Conservation (phyloP, 2,113 vertebrate genomes). For the Pardalotus punctatus region DNA sequence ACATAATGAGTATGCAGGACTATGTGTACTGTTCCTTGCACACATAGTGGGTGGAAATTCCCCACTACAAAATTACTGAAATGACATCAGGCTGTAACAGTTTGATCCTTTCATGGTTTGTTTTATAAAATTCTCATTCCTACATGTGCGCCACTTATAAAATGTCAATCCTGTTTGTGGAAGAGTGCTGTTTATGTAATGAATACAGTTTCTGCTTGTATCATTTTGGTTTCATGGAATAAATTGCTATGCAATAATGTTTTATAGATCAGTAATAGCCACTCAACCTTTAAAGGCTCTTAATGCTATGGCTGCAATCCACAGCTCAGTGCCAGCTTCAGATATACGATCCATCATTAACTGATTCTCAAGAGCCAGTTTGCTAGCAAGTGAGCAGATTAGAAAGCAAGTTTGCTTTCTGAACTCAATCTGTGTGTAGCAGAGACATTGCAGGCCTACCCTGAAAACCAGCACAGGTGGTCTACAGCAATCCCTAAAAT, state of each 20-base stretch:
- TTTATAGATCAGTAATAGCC: conserved; percentile 45
- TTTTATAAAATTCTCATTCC: conserved; percentile 33
- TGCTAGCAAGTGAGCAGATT: not conserved
- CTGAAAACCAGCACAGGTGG: not conserved
- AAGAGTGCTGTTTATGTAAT: conserved; percentile 1
- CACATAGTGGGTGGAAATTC: conserved; percentile 50
- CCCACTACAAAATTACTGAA: conserved; percentile 13
- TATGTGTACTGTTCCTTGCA: conserved; percentile 30
- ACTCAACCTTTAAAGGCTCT: conserved; percentile 27
- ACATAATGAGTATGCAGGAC: not conserved
- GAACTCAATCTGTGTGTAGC: not conserved
- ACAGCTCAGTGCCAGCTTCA: not conserved
- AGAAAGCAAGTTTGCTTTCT: not conserved
- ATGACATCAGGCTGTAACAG: conserved; percentile 26
- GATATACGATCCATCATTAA: not conserved
- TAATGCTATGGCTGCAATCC: conserved; percentile 6
- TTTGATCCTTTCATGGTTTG: conserved; percentile 43
- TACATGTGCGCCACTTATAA: conserved; percentile 12
- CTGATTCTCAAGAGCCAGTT: not conserved
- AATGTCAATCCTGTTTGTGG: not conserved
- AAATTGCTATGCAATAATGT: conserved; percentile 15
- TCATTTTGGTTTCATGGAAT: not conserved
- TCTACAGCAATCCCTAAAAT: not conserved
- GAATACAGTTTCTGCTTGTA: not conserved
- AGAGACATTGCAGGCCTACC: not conserved